A percentile compares a stretch with the other conserved stretches of the same genome.
These are phyloP conservation scores for Cataglyphis livida DNA, from an alignment of 2,888 invertebrate species.

Conservation along the genomic window DNA sequence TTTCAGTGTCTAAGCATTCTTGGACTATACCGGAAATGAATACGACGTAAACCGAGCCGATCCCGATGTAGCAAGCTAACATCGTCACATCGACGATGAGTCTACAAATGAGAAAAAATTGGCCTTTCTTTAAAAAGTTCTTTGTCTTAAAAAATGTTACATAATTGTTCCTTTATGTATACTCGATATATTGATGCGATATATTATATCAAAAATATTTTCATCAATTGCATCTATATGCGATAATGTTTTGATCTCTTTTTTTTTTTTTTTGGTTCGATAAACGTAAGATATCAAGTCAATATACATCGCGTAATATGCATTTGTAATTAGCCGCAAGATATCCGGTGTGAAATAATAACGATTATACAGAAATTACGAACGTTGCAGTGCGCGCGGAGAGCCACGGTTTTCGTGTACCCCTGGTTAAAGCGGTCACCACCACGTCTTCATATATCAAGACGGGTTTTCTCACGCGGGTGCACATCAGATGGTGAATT, in stretches of 20 bases:
- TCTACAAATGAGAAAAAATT: conserved; percentile 50
- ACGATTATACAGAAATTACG: conserved; percentile 54
- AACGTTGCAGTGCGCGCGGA: conserved; percentile 68
- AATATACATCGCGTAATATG: not conserved
- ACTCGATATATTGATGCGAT: not conserved
- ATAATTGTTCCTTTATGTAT: not conserved
- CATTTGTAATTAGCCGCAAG: not conserved
- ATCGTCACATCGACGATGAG: conserved; percentile 69
- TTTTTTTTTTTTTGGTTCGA: not conserved
- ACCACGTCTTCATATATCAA: conserved; percentile 75
- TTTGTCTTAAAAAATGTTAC: not conserved
- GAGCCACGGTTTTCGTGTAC: conserved; percentile 52
- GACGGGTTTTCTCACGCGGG: conserved; percentile 60
- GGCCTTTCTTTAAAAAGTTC: not conserved
- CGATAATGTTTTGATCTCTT: not conserved
- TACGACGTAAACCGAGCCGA: conserved; percentile 76
- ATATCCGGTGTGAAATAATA: conserved; percentile 19
- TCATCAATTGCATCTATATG: not conserved
- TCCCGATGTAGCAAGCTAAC: conserved; percentile 73
- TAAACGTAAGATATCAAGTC: conserved; percentile 3
- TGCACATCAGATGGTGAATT: conserved; percentile 72
- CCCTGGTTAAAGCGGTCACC: conserved; percentile 61
- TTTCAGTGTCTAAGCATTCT: conserved; percentile 67
- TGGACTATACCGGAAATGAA: conserved; percentile 74
- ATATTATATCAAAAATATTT: not conserved